Evolutionary conservation across 2,888 invertebrate genomes (phyloP).

Genomic region (Ectemnius continuus): DNA sequence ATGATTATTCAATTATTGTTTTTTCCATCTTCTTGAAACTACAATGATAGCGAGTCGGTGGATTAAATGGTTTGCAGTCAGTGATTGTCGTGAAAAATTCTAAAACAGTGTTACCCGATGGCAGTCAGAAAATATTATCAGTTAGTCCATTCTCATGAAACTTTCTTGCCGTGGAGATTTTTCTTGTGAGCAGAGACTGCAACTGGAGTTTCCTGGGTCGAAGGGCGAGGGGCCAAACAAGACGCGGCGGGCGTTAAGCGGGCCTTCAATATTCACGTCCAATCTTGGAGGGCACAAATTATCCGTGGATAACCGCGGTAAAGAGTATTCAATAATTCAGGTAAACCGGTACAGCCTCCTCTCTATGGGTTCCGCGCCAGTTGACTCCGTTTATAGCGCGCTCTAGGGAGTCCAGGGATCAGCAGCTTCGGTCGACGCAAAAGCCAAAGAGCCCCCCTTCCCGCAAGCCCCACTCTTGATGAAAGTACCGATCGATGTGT

Average conservation of each 20-base stretch:
- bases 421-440: slow-evolving; percentile 21
- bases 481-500: slow-evolving; percentile 45
- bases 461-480: slow-evolving; percentile 18
- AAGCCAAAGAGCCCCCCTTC: neutral
- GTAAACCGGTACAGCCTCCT: slow-evolving; percentile 34
- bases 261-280: slow-evolving; percentile 42
- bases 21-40: too few species aligned
- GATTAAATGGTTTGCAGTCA: too few species aligned
- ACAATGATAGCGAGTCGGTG: too few species aligned
- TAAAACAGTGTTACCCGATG: too few species aligned
- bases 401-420: slow-evolving; percentile 14
- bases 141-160: too few species aligned
- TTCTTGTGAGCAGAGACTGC: too few species aligned
- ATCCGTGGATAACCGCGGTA: slow-evolving; percentile 42
- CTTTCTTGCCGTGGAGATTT: too few species aligned
- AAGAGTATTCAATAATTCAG: slow-evolving; percentile 50
- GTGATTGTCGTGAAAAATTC: too few species aligned
- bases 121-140: too few species aligned
- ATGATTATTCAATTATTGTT: too few species aligned
- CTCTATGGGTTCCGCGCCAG: slow-evolving; percentile 28
- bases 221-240: neutral
- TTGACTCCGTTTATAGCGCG: slow-evolving; percentile 41
- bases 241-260: slow-evolving; percentile 16
- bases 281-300: slow-evolving; percentile 47
- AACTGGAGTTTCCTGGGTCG: too few species aligned